Percentiles rank a stretch among this genome's conserved stretches.
Evolutionary conservation across 2,797 vertebrate genomes (phyloP).

Genomic region (Glyptemys insculpta): DNA sequence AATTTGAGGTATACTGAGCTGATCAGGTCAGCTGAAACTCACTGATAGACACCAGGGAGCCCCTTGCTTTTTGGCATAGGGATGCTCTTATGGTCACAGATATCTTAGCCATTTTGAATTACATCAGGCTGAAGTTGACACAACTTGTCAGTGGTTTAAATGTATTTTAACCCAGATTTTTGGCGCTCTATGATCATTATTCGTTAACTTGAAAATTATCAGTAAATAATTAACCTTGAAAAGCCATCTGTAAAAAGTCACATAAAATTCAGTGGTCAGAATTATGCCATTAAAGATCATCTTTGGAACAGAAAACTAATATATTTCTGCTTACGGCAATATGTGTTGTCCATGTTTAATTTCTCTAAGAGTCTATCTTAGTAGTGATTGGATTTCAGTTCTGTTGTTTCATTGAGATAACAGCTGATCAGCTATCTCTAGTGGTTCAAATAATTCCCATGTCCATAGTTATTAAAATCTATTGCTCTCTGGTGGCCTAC

Average conservation of each 20-base stretch:
- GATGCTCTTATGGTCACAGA: neutral
- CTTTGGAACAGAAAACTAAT: neutral
- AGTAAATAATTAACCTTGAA: neutral
- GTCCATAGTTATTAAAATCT: neutral
- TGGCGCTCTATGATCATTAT: neutral
- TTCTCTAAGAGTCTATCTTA: slow-evolving; percentile 15
- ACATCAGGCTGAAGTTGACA: neutral
- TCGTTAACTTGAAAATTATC: neutral
- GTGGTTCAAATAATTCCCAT: neutral
- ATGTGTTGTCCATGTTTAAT: neutral
- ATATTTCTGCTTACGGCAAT: neutral
- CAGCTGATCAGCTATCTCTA: neutral
- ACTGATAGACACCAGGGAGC: no score
- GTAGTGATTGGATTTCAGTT: neutral
- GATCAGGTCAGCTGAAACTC: no score
- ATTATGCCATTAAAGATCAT: neutral
- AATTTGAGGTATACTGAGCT: no score
- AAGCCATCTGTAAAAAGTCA: neutral
- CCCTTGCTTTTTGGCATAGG: neutral
- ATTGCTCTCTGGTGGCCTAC: neutral
- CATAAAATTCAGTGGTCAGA: neutral
- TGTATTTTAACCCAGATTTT: neutral
- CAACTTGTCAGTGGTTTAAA: neutral
- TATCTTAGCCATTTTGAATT: neutral
- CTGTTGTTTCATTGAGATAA: neutral